These are phyloP conservation scores for Threskiornis aethiopicus DNA, from an alignment of 2,797 vertebrate genomes.

Conservation along the genomic window DNA sequence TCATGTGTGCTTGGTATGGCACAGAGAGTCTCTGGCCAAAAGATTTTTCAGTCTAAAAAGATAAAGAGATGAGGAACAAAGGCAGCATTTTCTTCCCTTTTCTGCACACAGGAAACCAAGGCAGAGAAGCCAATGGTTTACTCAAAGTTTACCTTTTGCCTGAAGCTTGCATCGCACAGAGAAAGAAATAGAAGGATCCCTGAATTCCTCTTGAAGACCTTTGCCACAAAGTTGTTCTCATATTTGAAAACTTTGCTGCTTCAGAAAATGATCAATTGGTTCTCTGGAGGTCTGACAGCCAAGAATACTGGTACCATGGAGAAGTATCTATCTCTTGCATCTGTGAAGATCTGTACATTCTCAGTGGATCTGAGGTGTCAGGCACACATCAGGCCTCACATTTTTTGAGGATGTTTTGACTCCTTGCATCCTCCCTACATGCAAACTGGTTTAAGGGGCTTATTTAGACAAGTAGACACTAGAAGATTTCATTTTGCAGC, in stretches of 20 bases:
- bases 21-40: neutral
- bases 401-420: neutral
- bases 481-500: fast-evolving
- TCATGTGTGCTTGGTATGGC: neutral
- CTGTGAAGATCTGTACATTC: neutral
- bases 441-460: neutral
- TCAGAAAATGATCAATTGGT: neutral
- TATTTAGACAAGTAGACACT: neutral
- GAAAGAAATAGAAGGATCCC: neutral
- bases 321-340: neutral
- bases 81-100: neutral
- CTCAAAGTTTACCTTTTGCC: neutral
- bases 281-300: neutral
- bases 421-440: neutral
- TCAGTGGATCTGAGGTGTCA: neutral
- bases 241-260: neutral
- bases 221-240: neutral
- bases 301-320: neutral
- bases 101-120: neutral
- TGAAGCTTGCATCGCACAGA: neutral
- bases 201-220: neutral
- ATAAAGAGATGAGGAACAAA: neutral
- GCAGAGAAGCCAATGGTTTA: neutral
- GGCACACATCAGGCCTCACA: neutral
- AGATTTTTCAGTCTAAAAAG: neutral